phyloP scores from a whole-genome alignment of 2,113 vertebrate species.

The Tetrax tetrax region DNA sequence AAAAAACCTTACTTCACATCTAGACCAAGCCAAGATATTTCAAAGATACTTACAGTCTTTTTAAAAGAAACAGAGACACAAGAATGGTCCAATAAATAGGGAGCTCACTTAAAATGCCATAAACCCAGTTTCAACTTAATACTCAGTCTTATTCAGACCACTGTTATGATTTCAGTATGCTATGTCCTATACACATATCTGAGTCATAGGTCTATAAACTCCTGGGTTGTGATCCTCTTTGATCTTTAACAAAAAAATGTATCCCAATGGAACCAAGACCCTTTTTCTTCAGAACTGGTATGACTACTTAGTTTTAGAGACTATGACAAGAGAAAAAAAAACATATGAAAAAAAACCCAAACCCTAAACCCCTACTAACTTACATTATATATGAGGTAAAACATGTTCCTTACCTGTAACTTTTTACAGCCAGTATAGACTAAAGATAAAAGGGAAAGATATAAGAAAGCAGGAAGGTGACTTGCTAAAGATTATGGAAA shows the following conservation, averaged over 20 bases:
- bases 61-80: background rate
- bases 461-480: background rate
- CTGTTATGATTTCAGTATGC: background rate
- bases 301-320: background rate
- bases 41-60: background rate
- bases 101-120: background rate
- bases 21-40: background rate
- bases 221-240: background rate
- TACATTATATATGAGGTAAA: background rate
- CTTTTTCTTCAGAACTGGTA: background rate
- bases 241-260: background rate
- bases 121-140: background rate
- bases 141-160: background rate
- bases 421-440: background rate
- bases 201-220: background rate
- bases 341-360: accelerated
- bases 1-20: background rate
- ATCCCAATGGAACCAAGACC: background rate
- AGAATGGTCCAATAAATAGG: background rate
- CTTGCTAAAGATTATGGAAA: background rate
- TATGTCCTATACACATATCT: background rate
- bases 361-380: background rate
- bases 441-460: background rate
- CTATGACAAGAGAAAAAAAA: background rate
- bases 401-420: background rate